These are phyloP conservation scores for Sebastes glaucus DNA, from an alignment of 2,797 vertebrate species.

Conservation along the genomic window DNA sequence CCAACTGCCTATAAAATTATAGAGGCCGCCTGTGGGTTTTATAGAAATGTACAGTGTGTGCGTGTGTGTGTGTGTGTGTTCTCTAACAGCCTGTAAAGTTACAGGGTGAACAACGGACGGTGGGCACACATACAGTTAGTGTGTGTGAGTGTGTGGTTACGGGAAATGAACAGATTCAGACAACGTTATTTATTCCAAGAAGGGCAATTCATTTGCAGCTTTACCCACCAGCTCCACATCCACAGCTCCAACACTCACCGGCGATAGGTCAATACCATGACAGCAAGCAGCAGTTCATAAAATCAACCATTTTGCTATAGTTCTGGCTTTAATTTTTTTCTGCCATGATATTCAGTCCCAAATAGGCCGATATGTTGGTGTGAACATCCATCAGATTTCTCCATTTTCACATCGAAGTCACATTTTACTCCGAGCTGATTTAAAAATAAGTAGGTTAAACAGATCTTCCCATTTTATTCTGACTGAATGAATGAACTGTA, in stretches of 20 bases:
- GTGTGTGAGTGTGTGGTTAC: background rate
- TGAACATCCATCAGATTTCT: no score
- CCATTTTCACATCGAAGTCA: background rate
- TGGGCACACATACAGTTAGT: background rate
- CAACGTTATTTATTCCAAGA: background rate
- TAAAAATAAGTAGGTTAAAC: background rate
- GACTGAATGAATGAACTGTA: no score
- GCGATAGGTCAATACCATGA: no score
- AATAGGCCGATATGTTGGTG: background rate
- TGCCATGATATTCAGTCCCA: background rate
- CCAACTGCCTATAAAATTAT: slow-evolving; percentile 44
- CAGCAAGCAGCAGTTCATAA: no score
- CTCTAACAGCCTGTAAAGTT: slow-evolving; percentile 54
- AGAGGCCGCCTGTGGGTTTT: slow-evolving; percentile 25
- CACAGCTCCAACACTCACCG: no score
- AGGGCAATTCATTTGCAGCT: background rate
- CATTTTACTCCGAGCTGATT: background rate
- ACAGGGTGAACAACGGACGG: background rate
- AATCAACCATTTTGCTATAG: no score
- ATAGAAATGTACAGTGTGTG: slow-evolving; percentile 28
- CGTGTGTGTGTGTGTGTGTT: slow-evolving; percentile 10
- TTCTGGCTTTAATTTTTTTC: no score
- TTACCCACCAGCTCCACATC: no score
- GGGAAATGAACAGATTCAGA: background rate
- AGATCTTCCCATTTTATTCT: no score